Base-by-base conservation (phyloP, 2,113 vertebrate genomes). In the Hydropotes inermis region DNA sequence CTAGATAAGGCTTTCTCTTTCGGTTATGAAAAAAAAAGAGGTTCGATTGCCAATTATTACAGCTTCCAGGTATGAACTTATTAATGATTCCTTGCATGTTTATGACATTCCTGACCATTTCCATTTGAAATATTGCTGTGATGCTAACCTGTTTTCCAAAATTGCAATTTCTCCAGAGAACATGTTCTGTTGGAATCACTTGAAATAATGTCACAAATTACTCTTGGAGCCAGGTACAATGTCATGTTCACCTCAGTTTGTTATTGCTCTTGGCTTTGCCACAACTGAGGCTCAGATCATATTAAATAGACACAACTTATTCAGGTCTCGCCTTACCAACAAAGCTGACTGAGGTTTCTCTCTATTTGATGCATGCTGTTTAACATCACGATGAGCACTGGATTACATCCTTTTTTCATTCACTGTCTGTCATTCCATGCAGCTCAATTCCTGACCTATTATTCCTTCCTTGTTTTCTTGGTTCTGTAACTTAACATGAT, bases 161-260 rank as follows among this genome's bases (percentile, higher is more conserved):
- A 91, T 97, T 47, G 88, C 50, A 92, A 47, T 92, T 78, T 74
- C 43, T 96, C 78, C 74, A 79, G 87, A 97, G 96, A 98, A 98
- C 61, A 87, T 0, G 0, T 98, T 98, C 89, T 95, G 5, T 23
- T 7, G 0, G 91, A 97, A 95, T 97, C 87, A 43, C 45, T 98
- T 97, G 95, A 98, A 98, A 91, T 89, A 30, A 74, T 70, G 28
- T 94, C 93, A 96, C 28, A 97, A 95, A 98, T 97, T 70, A 52
- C 94, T 94, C 81, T 97, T 97, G 87, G 74, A 97, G 91, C 81
- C 83, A 97, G 76, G 92, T 95, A 55, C 4, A 78, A 91, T 2
- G 5, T 87, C 52, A 52, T 97, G 84, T 89, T 96, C 52, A 6
- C 70, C 94, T 93, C 57, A 27, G 87, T 97, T 97, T 84, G 95